Base-by-base conservation (phyloP, 2,113 vertebrate genomes). In the Sinocyclocheilus anophthalmus region DNA sequence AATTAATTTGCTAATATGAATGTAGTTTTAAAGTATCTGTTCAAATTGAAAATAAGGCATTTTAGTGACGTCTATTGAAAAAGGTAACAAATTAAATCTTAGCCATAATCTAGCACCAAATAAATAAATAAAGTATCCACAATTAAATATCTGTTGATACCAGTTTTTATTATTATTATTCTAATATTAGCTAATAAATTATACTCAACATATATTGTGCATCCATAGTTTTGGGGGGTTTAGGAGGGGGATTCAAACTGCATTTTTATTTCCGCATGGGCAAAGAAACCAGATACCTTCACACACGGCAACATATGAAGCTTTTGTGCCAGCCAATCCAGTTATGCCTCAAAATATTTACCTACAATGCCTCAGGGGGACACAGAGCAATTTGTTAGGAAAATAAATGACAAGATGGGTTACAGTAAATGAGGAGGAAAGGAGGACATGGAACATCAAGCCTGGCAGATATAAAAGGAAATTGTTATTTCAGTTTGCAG, bases 401-500 rank as follows among this genome's bases (percentile, higher is more conserved):
- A 93, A 94, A 93, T 93, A 92, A 93, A 92, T 90, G 92, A 53
- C 63, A 78, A 84, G 84, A 79, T 87, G 78, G 86, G 72, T 73
- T 88, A 84, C 82, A 84, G 85, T 79, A 79, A 87, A 69, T 61
- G 42, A 86, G 82, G 37, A 92, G 92, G 93, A 93, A 48, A 87
- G 82, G 50, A 92, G 92, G 93, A 93, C 91, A 92, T 90, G 92
- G 90, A 92, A 90, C 81, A 91, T 93, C 91, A 88, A 88, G 92
- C 92, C 93, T 92, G 91, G 92, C 91, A 93, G 92, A 93, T 87
- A 91, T 92, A 91, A 93, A 92, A 70, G 90, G 90, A 91, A 82
- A 82, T 82, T 88, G 87, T 91, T 90, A 88, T 82, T 89, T 91
- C 86, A 85, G 83, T 80, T 90, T 88, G 85, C 92, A 91, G 88